These are phyloP conservation scores for Mormyrops attenuatus DNA, from an alignment of 2,797 vertebrate species.

Conservation along the genomic window DNA sequence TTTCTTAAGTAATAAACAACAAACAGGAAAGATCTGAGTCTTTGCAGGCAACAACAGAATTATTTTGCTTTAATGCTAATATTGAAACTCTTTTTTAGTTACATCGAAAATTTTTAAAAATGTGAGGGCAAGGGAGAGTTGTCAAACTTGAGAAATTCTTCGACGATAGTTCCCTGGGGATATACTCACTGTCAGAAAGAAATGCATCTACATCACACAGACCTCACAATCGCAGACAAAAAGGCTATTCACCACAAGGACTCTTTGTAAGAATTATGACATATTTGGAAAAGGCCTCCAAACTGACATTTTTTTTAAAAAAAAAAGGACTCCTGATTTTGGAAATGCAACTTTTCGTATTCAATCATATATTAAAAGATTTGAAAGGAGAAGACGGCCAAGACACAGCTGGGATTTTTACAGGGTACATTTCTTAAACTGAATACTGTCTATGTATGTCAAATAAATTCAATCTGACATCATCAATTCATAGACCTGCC, in stretches of 20 bases:
- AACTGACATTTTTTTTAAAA: constrained; percentile 8
- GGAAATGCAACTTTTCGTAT: not conserved
- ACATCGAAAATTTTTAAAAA: not conserved
- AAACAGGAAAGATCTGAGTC: not conserved
- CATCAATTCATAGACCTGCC: not conserved
- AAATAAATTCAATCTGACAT: not conserved
- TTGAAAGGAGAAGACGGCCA: not conserved
- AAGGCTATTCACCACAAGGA: constrained; percentile 26
- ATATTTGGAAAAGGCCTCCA: constrained; percentile 17
- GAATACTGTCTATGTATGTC: not conserved
- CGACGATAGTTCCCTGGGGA: constrained; percentile 68
- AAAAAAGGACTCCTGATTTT: constrained; percentile 1
- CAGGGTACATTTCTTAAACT: not conserved
- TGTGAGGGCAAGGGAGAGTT: constrained; percentile 41
- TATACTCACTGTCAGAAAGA: constrained; percentile 72
- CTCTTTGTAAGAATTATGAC: constrained; percentile 21
- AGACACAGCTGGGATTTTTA: not conserved
- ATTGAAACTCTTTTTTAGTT: not conserved
- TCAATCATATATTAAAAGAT: not conserved
- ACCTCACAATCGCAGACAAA: constrained; percentile 70
- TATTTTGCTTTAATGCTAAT: not conserved
- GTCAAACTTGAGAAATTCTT: constrained; percentile 58
- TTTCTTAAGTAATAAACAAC: not conserved
- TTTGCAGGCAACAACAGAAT: not conserved
- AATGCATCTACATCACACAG: constrained; percentile 67